Conservation (phyloP, 1,140 invertebrate genomes). For the Brachionus rubens region DNA sequence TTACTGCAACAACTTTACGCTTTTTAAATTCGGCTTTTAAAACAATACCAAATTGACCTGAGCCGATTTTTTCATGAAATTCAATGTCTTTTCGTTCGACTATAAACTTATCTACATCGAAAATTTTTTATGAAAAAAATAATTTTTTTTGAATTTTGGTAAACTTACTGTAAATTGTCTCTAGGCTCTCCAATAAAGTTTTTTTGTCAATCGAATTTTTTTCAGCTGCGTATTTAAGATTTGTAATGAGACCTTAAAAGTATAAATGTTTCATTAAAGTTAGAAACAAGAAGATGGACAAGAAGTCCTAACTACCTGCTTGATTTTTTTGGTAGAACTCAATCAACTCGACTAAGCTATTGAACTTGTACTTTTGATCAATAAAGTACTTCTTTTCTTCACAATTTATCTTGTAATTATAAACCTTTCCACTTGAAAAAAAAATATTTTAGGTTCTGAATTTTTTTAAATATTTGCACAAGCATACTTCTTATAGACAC, state of each 20-base stretch:
- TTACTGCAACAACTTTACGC: constrained; percentile 33
- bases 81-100: constrained; percentile 17
- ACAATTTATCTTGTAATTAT: constrained; percentile 31
- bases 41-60: constrained; percentile 42
- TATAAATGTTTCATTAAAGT: neutral
- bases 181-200: constrained; percentile 13
- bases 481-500: constrained; percentile 43
- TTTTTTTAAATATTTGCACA: too few relatives aligned
- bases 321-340: constrained; percentile 41
- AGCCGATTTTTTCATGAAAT: constrained; percentile 44
- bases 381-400: constrained; percentile 20
- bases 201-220: constrained; percentile 27
- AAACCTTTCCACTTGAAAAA: constrained; percentile 26
- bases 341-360: neutral
- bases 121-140: neutral
- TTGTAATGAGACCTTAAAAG: neutral
- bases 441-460: neutral
- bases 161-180: neutral
- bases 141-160: neutral
- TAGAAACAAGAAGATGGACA: neutral
- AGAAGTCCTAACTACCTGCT: neutral
- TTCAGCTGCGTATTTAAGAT: constrained; percentile 12
- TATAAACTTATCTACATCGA: neutral
- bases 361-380: constrained; percentile 15
- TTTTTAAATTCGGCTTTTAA: constrained; percentile 45